Evolutionary conservation across 2,113 vertebrate genomes (phyloP).

Genomic region (Himantopus leucocephalus): DNA sequence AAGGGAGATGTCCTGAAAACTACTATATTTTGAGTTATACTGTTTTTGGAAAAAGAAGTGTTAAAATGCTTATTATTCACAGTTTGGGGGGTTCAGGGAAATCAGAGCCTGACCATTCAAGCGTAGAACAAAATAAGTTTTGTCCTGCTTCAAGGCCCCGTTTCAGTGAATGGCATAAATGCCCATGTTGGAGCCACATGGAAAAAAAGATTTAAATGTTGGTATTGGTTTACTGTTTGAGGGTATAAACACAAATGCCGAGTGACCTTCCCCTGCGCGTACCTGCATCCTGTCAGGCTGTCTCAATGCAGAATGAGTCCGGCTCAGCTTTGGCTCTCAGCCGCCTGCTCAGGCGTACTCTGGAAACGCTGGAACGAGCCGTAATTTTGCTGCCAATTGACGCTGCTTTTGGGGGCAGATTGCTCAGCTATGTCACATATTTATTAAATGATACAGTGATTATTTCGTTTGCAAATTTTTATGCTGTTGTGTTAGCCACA

Average conservation of each 20-base stretch:
- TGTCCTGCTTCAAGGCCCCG: not conserved
- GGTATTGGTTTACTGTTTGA: not conserved
- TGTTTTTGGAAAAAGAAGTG: not conserved
- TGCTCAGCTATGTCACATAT: constrained; percentile 16
- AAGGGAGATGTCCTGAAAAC: not conserved
- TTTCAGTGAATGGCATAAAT: not conserved
- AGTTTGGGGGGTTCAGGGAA: not conserved
- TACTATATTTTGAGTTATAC: not conserved
- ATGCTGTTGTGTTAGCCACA: not conserved
- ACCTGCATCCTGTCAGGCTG: not conserved
- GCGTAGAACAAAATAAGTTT: not conserved
- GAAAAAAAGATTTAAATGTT: not conserved
- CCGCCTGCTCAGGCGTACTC: not conserved
- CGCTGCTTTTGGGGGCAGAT: not conserved
- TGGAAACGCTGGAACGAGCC: not conserved
- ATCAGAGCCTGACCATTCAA: not conserved
- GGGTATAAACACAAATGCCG: not conserved
- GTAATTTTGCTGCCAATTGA: not conserved
- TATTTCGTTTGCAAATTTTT: constrained; percentile 7
- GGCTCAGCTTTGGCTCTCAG: not conserved
- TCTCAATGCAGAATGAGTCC: not conserved
- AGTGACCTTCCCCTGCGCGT: not conserved
- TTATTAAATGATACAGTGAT: constrained; percentile 43
- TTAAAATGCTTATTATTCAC: not conserved
- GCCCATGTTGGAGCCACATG: not conserved